Base-by-base conservation (phyloP, 1,140 invertebrate genomes). In the Tetramorium parvispinum region DNA sequence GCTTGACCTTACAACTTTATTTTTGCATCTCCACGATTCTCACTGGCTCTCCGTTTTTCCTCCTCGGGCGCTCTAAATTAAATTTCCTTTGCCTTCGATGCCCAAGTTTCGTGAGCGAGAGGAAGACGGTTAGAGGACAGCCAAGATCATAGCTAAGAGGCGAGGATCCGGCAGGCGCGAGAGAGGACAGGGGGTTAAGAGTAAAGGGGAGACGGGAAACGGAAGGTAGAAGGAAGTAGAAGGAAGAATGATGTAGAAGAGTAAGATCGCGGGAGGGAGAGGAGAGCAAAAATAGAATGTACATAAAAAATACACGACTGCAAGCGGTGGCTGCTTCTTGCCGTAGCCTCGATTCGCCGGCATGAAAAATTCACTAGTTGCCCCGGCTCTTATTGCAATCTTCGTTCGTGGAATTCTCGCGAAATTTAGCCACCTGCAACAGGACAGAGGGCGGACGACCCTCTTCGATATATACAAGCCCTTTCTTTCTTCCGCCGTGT, bases 361-460 rank as follows among this genome's bases (percentile, higher is more conserved):
- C 53, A 88, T 88, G 77, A 88, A 89, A 89, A 88, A 89, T 88
- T 89, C 86, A 88, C 87, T 79, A 75, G 70, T 89, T 88, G 55
- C 73, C 78, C 61, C 55, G 51, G 11, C 79, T 66, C 49, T 77
- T 88, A 77, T 87, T 87, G 70, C 85, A 85, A 88, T 77, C 49
- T 78, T 85, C 78, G 43, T 77, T 68, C 51, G 55, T 57, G 57
- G 79, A 43, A 85, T 87, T 87, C 55, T 78, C 57, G 63, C 70
- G 61, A 86, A 81, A 88, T 88, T 86, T 86, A 68, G 57, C 76
- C 66, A 82, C 70, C 77, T 76, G 55, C 43, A 32, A 10, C 79
- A 55, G 79, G 79, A 83, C 68, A 83, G 68, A 83, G 55, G n/a
- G 61, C 66, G 49, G 16, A 49, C 79, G 32, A 51, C 79, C 65